A percentile compares a stretch with the other conserved stretches of the same genome.
These are phyloP conservation scores for Barbus barbus DNA, from an alignment of 2,113 vertebrate genomes.

Conservation along the genomic window DNA sequence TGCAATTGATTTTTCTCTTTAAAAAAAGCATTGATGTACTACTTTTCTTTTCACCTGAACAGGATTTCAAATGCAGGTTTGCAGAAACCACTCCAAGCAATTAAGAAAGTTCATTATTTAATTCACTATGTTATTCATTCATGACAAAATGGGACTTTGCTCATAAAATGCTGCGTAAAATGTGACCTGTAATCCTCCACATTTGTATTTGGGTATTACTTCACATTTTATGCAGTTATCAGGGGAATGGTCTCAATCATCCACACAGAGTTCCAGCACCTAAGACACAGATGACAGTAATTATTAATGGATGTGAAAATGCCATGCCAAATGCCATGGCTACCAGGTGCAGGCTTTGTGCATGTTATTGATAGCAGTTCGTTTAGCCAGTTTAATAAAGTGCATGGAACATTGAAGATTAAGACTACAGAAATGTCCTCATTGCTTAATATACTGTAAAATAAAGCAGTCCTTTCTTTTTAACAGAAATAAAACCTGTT, in stretches of 20 bases:
- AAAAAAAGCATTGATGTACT: background rate
- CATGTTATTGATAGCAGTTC: background rate
- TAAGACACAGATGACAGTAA: constrained; percentile 43
- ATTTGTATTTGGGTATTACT: background rate
- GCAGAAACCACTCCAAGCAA: background rate
- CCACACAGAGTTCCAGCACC: constrained; percentile 32
- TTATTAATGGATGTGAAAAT: constrained; percentile 47
- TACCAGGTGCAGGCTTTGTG: background rate
- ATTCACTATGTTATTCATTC: background rate
- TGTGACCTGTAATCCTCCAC: background rate
- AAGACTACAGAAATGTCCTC: background rate
- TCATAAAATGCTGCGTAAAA: background rate
- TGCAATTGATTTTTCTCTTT: background rate
- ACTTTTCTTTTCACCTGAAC: background rate
- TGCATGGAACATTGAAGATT: background rate
- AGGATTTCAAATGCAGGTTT: background rate
- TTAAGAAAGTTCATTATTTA: background rate
- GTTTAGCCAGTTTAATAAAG: background rate
- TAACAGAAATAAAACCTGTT: background rate
- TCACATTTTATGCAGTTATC: constrained; percentile 1
- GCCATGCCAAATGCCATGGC: constrained; percentile 43
- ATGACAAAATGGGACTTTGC: background rate
- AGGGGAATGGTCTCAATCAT: constrained; percentile 30
- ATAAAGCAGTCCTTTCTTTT: background rate
- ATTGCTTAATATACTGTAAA: background rate